Evolutionary conservation across 2,113 vertebrate species (phyloP).

Genomic region (Calyptomena viridis): DNA sequence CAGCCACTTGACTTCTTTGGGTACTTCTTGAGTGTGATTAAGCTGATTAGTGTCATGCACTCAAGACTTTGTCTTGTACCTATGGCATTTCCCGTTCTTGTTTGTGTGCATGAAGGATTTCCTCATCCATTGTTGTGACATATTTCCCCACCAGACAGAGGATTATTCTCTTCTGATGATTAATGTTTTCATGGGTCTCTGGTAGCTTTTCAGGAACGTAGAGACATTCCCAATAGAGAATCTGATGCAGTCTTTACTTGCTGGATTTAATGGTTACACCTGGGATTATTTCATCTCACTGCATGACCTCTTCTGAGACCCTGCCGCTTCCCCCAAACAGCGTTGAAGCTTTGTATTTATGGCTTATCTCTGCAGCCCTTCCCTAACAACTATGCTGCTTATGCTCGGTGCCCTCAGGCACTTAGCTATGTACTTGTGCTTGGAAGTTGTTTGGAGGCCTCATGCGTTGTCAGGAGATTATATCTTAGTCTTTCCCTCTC

Average conservation of each 20-base stretch:
- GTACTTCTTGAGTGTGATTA: not conserved
- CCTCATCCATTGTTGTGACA: not conserved
- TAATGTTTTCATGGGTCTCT: not conserved
- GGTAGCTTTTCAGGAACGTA: not conserved
- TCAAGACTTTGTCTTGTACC: slow-evolving; percentile 7
- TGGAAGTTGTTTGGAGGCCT: not conserved
- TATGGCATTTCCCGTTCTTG: not conserved
- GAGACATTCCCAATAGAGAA: not conserved
- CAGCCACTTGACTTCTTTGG: not conserved
- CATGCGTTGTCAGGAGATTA: not conserved
- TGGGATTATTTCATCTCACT: not conserved
- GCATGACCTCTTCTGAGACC: not conserved
- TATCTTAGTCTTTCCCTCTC: not conserved
- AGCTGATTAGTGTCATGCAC: slow-evolving; percentile 16
- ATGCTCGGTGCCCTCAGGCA: not conserved
- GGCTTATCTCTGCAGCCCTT: not conserved
- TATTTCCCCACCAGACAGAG: not conserved
- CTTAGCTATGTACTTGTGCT: not conserved
- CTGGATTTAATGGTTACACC: not conserved
- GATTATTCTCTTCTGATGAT: not conserved
- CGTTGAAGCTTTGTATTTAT: not conserved
- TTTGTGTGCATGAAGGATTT: rapidly evolving
- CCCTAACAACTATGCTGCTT: not conserved
- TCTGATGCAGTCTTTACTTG: not conserved
- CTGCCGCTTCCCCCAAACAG: not conserved